phyloP scores from a whole-genome alignment of 2,797 vertebrate genomes.

The Phoxinus dragarum region DNA sequence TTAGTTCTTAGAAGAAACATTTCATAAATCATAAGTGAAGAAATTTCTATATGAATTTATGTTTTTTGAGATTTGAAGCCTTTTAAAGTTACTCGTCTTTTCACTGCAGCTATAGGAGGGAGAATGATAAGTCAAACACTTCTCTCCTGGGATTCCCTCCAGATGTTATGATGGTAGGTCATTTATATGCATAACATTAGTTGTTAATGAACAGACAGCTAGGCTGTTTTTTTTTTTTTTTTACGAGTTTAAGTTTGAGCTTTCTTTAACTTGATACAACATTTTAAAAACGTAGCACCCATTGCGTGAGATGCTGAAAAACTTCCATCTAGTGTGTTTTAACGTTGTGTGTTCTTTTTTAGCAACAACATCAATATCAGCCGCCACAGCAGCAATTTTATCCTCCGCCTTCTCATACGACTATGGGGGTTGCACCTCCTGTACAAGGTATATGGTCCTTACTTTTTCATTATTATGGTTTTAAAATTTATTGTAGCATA shows the following conservation, averaged over 20 bases:
- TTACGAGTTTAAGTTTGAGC: background rate
- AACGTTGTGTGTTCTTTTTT: background rate
- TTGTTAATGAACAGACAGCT: background rate
- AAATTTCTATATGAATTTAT: background rate
- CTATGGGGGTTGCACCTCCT: conserved; percentile 5
- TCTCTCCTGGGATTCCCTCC: conserved; percentile 76
- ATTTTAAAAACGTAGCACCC: background rate
- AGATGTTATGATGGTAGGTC: conserved; percentile 72
- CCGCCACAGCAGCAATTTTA: conserved; percentile 50
- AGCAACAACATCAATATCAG: conserved; percentile 50
- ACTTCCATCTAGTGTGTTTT: background rate
- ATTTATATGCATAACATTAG: background rate
- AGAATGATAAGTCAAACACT: conserved; percentile 73
- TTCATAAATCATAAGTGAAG: background rate
- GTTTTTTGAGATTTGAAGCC: background rate
- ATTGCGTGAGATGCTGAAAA: background rate
- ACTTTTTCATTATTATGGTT: background rate
- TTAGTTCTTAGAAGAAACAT: background rate
- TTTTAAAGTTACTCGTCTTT: conserved; percentile 2
- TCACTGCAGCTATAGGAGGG: conserved; percentile 72
- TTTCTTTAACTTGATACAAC: background rate
- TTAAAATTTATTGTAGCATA: background rate
- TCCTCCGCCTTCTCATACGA: conserved; percentile 15
- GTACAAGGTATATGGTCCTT: conserved; percentile 36
- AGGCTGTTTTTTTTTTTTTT: background rate